These are phyloP conservation scores for Varanus komodoensis DNA, from an alignment of 2,113 vertebrate species.

Conservation along the genomic window DNA sequence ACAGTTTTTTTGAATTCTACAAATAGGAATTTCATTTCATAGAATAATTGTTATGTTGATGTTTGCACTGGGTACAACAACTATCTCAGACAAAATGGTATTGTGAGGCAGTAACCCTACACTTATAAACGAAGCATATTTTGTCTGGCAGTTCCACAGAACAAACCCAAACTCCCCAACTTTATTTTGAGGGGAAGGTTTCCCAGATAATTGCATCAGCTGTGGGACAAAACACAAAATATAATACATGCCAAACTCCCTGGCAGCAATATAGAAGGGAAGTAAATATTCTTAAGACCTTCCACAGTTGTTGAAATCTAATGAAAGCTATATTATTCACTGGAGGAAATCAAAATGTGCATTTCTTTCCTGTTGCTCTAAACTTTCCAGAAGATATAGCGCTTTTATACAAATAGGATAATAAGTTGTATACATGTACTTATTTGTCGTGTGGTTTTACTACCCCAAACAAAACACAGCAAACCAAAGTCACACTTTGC, in stretches of 20 bases:
- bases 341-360: background rate
- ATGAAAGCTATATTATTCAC: background rate
- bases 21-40: background rate
- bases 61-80: background rate
- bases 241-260: background rate
- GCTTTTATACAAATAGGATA: background rate
- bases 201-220: background rate
- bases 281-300: constrained; percentile 21
- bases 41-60: background rate
- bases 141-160: background rate
- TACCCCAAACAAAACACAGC: background rate
- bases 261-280: background rate
- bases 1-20: background rate
- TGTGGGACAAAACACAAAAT: background rate
- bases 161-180: background rate
- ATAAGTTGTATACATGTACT: background rate
- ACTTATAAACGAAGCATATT: background rate
- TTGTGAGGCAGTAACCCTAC: background rate
- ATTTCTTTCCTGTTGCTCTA: background rate
- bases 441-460: background rate
- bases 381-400: background rate
- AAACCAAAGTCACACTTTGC: constrained; percentile 5
- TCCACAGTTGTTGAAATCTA: background rate
- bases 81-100: background rate
- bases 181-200: background rate